Evolutionary conservation across 1,140 invertebrate genomes (phyloP).

Genomic region (Pissodes strobi): DNA sequence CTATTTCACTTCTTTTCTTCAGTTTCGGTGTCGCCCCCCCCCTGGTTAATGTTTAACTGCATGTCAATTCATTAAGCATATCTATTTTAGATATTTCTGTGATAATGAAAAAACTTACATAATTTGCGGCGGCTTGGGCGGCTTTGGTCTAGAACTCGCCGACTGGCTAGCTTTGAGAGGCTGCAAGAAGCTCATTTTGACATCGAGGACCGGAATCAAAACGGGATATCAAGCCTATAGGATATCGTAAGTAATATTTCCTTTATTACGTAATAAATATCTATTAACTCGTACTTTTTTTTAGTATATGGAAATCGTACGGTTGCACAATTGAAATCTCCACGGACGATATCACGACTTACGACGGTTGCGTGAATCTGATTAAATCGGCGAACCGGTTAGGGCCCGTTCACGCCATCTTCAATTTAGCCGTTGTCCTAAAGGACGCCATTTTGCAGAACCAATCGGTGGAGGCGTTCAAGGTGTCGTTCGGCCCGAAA

Average conservation of each 20-base stretch:
- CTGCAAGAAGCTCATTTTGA: constrained; percentile 76
- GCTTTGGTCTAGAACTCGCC: constrained; percentile 88
- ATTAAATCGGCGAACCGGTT: constrained; percentile 62
- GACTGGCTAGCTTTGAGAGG: constrained; percentile 86
- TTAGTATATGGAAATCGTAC: constrained; percentile 61
- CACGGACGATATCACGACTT: constrained; percentile 58
- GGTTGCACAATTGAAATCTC: constrained; percentile 60
- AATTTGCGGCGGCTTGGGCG: constrained; percentile 79
- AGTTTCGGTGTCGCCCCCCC: too few relatives aligned
- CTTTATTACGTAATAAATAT: not conserved
- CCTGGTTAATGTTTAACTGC: too few relatives aligned
- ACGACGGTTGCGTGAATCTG: constrained; percentile 60
- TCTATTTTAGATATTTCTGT: constrained; percentile 30
- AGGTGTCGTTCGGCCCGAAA: constrained; percentile 59
- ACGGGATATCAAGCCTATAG: constrained; percentile 79
- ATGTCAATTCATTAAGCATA: not conserved
- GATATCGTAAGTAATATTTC: constrained; percentile 57
- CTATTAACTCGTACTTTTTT: not conserved
- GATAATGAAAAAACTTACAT: constrained; percentile 62
- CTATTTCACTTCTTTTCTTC: too few relatives aligned
- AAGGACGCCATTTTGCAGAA: constrained; percentile 60
- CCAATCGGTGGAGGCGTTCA: constrained; percentile 59
- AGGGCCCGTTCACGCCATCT: constrained; percentile 75
- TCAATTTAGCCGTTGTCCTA: constrained; percentile 75
- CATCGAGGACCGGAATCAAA: constrained; percentile 74